phyloP scores from a whole-genome alignment of 1,140 invertebrate species.

The Heliconius congener region DNA sequence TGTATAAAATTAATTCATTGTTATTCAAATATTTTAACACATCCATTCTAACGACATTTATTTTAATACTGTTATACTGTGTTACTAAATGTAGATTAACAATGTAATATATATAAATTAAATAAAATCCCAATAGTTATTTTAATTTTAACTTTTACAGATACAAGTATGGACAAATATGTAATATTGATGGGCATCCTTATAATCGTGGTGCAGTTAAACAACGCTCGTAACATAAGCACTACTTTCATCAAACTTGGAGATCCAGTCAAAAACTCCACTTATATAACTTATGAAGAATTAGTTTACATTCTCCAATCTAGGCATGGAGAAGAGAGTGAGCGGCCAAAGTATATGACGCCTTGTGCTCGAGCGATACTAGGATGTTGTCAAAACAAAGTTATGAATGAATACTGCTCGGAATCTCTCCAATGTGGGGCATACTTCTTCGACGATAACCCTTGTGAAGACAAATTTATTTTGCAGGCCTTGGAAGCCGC shows the following conservation, averaged over 20 bases:
- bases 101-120: neutral
- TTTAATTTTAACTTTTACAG: conserved; percentile 27
- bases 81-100: neutral
- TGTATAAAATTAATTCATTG: neutral
- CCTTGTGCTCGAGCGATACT: conserved; percentile 70
- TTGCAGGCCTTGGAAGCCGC: conserved; percentile 62
- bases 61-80: too few species aligned
- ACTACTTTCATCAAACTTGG: conserved; percentile 10
- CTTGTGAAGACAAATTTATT: conserved; percentile 68
- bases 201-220: conserved; percentile 20
- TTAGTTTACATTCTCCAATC: conserved; percentile 57
- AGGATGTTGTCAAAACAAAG: conserved; percentile 57
- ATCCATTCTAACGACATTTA: too few species aligned
- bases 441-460: conserved; percentile 71
- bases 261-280: conserved; percentile 36
- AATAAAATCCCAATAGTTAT: neutral
- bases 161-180: conserved; percentile 32
- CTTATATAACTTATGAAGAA: conserved; percentile 58
- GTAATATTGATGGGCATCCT: conserved; percentile 10
- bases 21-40: neutral
- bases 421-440: conserved; percentile 65
- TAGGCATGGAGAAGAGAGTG: conserved; percentile 43
- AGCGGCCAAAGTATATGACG: conserved; percentile 51
- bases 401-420: conserved; percentile 63
- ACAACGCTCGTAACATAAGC: conserved; percentile 43